A percentile compares a stretch with the other conserved stretches of the same genome.
Conservation (phyloP, 2,888 invertebrate species). For the Aquatica leii region DNA sequence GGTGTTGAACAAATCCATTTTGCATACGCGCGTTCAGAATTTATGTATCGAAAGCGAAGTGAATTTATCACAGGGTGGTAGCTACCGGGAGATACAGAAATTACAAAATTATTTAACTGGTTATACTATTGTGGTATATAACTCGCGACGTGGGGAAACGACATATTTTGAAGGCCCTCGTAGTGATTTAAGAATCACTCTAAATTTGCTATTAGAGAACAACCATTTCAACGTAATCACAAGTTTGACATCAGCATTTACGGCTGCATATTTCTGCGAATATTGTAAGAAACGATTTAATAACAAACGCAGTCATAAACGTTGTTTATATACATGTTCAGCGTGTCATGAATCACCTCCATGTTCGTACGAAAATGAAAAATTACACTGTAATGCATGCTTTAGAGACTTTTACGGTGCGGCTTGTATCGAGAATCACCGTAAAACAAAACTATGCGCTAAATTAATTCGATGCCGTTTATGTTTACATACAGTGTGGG, state of each 20-base stretch:
- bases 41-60: neutral
- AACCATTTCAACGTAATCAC: conserved; percentile 4
- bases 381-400: neutral
- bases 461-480: neutral
- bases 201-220: neutral
- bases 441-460: neutral
- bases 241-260: neutral
- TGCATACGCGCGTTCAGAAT: neutral
- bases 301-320: neutral
- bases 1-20: neutral
- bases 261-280: neutral
- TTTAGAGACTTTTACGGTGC: no score
- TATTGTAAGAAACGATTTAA: neutral
- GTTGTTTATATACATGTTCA: neutral
- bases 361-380: neutral
- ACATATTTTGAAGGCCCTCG: conserved; percentile 1
- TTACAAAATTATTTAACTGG: neutral
- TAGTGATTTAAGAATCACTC: neutral
- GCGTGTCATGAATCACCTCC: neutral
- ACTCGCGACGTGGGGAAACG: neutral
- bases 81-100: neutral
- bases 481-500: neutral
- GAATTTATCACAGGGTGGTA: neutral
- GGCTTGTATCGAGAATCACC: no score
- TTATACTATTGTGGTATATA: neutral